Evolutionary conservation across 64 coral and sea anemone genomes (phyloP), one percentile per base, ranked within the genome.

Genomic region (Montipora capricornis): DNA sequence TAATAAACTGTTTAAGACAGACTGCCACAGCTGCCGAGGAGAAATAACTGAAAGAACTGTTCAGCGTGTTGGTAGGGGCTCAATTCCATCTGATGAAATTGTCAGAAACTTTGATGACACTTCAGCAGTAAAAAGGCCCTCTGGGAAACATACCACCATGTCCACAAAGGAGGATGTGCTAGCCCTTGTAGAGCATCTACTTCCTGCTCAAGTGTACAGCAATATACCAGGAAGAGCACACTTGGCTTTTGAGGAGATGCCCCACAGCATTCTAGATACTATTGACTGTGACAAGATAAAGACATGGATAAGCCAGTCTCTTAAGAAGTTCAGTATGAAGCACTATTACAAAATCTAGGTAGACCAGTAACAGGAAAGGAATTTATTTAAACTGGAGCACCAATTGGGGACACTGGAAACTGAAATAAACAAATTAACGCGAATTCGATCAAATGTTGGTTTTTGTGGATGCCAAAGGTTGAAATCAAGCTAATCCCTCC

Each of bases 31-130:
- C 51, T 93, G 87, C n/a, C 49, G 87, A 29, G 95, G 87, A 0
- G 95, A 93, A 47, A 87, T 96, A 7, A 93, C 95, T 1, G 80
- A 96, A 2, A 96, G 91, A 69, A 96, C 12, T 12, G 75, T 82
- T 1, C 20, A 17, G 4, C 60, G 82, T n/a, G 91, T 93, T 75
- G 49, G 95, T 14, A 24, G 67, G 29, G 90, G 87, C 7, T 49
- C 46, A 10, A 73, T 53, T 19, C 11, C 17, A 0, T 29, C 91
- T 5, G 75, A 93, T 64, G 64, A 17, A 6, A 87, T 93, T 8
- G 7, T 93, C 5, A 2, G 20, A 8, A 80, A 45, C 7, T 96
- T 80, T 74, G 91, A 93, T 26, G 78, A 93, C 7, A 73, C 20
- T 2, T 55, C 86, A 49, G 3, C 6, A 47, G 80, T 96, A 2